These are phyloP conservation scores for Melopsittacus undulatus DNA, from an alignment of 2,797 vertebrate species.

Conservation along the genomic window DNA sequence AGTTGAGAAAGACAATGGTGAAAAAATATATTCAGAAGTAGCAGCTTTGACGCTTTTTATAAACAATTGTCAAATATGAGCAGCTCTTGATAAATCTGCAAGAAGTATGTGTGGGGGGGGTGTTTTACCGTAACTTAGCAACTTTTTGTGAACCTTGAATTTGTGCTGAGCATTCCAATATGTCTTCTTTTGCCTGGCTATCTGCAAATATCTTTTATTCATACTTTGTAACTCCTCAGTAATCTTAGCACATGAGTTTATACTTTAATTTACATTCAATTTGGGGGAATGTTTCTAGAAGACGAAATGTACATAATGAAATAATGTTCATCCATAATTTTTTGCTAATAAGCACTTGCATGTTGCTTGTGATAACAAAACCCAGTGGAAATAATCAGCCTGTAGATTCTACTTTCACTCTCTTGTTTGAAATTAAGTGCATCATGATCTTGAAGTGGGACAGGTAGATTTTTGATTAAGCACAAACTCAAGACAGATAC, in stretches of 20 bases:
- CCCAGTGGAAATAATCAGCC: background rate
- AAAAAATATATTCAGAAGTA: background rate
- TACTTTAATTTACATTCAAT: background rate
- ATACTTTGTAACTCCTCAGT: background rate
- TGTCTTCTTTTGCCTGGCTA: background rate
- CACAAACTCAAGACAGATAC: background rate
- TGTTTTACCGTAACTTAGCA: background rate
- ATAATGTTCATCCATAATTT: background rate
- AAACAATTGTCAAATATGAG: background rate
- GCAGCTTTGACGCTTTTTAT: background rate
- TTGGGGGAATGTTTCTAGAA: background rate
- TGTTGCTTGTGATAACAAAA: background rate
- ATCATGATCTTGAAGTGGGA: background rate
- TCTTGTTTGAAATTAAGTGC: background rate
- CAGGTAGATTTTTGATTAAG: background rate
- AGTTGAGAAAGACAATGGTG: background rate
- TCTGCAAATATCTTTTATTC: background rate
- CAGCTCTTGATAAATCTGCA: background rate
- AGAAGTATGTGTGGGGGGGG: rapidly evolving
- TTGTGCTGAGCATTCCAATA: background rate
- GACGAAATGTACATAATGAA: background rate
- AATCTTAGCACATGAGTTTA: background rate
- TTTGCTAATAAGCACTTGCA: background rate
- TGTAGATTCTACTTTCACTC: background rate
- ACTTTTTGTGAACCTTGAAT: background rate